Conservation (phyloP, 2,888 invertebrate species). For the Vanessa cardui region DNA sequence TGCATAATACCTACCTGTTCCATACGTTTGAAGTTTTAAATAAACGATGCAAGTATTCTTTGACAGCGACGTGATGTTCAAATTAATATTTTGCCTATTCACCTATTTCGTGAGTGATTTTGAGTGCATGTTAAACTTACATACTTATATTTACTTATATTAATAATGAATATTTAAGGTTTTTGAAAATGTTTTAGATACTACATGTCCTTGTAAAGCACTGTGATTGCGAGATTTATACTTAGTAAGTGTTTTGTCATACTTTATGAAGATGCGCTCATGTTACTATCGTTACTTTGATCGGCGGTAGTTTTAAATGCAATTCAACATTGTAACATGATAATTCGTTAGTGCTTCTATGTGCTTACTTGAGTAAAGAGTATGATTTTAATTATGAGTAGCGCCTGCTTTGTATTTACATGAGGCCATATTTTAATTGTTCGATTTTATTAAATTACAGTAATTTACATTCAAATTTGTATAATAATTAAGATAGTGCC, state of each 20-base stretch:
- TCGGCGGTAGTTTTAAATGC: too few relatives aligned
- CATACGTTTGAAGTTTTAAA: not conserved
- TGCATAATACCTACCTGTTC: not conserved
- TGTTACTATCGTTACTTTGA: not conserved
- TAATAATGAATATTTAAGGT: not conserved
- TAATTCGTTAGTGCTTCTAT: too few relatives aligned
- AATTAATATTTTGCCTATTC: constrained; percentile 18
- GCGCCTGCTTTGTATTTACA: too few relatives aligned
- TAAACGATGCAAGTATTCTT: not conserved
- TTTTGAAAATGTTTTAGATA: constrained; percentile 49
- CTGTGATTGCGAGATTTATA: constrained; percentile 61
- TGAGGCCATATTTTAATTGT: too few relatives aligned
- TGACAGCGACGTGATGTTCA: constrained; percentile 28
- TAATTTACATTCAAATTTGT: too few relatives aligned
- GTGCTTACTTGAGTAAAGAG: too few relatives aligned
- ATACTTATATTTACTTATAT: not conserved
- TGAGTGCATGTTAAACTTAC: not conserved
- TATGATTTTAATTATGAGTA: too few relatives aligned
- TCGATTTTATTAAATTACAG: too few relatives aligned
- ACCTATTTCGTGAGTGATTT: constrained; percentile 30
- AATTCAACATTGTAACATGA: too few relatives aligned
- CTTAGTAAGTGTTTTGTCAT: constrained; percentile 63
- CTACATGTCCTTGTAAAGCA: constrained; percentile 48
- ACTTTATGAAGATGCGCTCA: constrained; percentile 8
- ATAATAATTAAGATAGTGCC: too few relatives aligned